Base-by-base conservation (phyloP, 2,797 vertebrate species). In the Fistularia tabacaria region DNA sequence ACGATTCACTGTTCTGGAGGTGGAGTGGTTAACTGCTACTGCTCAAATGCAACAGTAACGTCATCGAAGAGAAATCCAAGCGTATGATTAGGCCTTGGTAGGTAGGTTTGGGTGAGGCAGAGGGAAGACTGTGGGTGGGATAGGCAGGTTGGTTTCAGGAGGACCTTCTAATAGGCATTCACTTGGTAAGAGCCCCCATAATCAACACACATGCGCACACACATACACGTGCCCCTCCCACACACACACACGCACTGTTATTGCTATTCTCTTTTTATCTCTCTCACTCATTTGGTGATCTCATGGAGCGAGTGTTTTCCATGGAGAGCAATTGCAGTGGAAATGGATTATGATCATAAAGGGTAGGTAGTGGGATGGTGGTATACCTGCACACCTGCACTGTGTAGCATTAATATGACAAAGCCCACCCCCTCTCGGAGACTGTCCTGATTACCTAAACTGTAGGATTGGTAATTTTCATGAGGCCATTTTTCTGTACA, bases 271-370 rank as follows among this genome's bases (percentile, higher is more conserved):
- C 64, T 66, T 51, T 73, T 57, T 62, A 56, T 66, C 72, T 73
- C 45, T 62, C 74, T 59, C 69, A 66, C 77, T 79, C 80, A 74
- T 88, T 85, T 86, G 79, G 75, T 55, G 72, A 74, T 81, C 66
- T 76, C 77, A 59, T 78, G 83, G 83, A 76, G 85, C 10, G 76
- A 77, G 75, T 61, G 69, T 77, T 81, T 78, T 84, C 79, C 71
- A 73, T 73, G 69, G 83, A 86, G 84, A 74, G 83, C 80, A 85
- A 82, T 73, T 77, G 81, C 84, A 68, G 81, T 87, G 83, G 82
- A 86, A 89, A 88, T 89, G 77, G 84, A 87, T 89, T 86, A 83
- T 80, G 76, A 85, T 87, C 83, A 77, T 81, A 74, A 84, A 83
- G 77, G 62, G 82, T 73, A 74, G 79, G 82, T 77, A 59, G 65